Base-by-base conservation (phyloP, 1,140 invertebrate species). In the Brachionus koreanus region DNA sequence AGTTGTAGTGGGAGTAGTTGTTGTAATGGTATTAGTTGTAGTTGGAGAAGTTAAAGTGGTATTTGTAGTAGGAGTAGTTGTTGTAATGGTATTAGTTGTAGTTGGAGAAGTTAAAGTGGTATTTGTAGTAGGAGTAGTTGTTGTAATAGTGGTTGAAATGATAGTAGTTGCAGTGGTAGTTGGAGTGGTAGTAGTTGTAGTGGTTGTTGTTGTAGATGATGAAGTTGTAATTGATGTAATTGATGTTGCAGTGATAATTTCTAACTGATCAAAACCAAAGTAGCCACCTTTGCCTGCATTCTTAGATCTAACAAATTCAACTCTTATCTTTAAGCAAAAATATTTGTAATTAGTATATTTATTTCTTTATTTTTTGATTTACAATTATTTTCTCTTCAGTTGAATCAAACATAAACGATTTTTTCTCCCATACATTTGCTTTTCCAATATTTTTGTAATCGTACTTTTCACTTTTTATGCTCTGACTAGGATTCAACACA, bases 181-280 rank as follows among this genome's bases (percentile, higher is more conserved):
- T 25, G 69, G 33, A 3, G 69, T 75, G 2, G 69, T 39, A 2
- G 69, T 42, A 1, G 33, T 7, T 1, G 37, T 42, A 1, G 69
- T 42, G 1, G 33, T 19, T 2, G 37, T 4, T 75, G n/a, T 3
- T 19, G 69, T 2, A 23, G 69, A 25, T 1, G 33, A 0, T 75
- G 67, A 5, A 13, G 52, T 61, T 61, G 52, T 61, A 16, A n/a
- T 16, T n/a, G n/a, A n/a, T 16, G 52, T n/a, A 16, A 19, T 61
- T 61, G 52, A 16, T 61, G 16, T 61, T 61, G 25, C 10, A 6
- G 5, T 72, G 2, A 25, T 4, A 10, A 74, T 74, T 74, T 74
- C 69, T 23, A 74, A n/a, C 23, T 74, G 39, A 25, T 74, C 69
- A 74, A 74, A 74, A 46, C 69, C 69, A 29, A 46, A 49, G 23